Evolutionary conservation across 2,888 invertebrate species (phyloP), one percentile per base, ranked within the genome.

Genomic region (Alviniconcha strummeri): DNA sequence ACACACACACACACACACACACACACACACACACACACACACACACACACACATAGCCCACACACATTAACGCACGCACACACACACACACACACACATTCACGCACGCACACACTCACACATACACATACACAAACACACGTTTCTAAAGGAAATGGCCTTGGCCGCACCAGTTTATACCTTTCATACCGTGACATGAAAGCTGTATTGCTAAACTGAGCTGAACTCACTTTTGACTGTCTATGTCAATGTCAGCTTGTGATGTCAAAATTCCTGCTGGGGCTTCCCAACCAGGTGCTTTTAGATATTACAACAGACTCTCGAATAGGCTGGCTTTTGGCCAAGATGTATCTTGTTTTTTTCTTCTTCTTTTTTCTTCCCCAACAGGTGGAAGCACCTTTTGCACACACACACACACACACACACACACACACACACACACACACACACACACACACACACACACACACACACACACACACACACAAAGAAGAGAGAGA

Each of bases 371-470:
- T n/a, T n/a, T n/a, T n/a, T n/a, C n/a, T n/a, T n/a, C n/a, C n/a
- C 36, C 36, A 36, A 0, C 36, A 36, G 36, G 36, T 36, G 36
- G 36, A 36, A 36, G 36, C 36, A 36, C 36, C 36, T 36, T 36
- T 36, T 36, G 52, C n/a, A 13, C 11, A 57, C 11, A 79, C 64
- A 79, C 64, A 36, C 79, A 60, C 60, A 64, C 79, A 57, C 64
- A 79, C 79, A 60, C 64, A 36, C 79, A 79, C 57, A 79, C 57
- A 79, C 64, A 79, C 64, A 79, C 79, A 79, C 60, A 64, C n/a
- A 79, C 52, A n/a, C n/a, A 19, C 69, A 17, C 69, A 17, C 69
- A 69, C 69, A 17, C 69, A 69, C 69, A 17, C 64, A 64, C 15
- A 64, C 64, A 64, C 64, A 15, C 9, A 13, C 64, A 64, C 9